Percentiles rank a stretch among this genome's conserved stretches.
phyloP scores from a whole-genome alignment of 2,888 invertebrate species.

The Calameuta idolon region DNA sequence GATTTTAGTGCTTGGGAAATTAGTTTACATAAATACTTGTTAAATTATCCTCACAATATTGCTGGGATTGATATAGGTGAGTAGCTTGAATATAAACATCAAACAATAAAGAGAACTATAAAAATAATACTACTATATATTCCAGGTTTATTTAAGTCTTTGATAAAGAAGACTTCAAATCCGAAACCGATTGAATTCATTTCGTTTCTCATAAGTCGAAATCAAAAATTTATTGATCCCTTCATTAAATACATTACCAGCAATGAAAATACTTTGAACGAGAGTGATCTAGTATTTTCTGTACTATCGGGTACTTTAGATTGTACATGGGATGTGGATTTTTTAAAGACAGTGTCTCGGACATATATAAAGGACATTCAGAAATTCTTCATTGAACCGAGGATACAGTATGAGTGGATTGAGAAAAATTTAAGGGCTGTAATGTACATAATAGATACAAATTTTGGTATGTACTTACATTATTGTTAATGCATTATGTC shows the following conservation, averaged over 20 bases:
- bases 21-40: slow-evolving; percentile 71
- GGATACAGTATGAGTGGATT: slow-evolving; percentile 43
- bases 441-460: slow-evolving; percentile 69
- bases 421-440: slow-evolving; percentile 72
- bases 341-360: slow-evolving; percentile 71
- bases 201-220: slow-evolving; percentile 71
- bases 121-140: slow-evolving; percentile 10
- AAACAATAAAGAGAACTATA: no score
- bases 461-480: slow-evolving; percentile 43
- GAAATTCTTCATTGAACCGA: slow-evolving; percentile 63
- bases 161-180: slow-evolving; percentile 41
- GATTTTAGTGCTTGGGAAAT: slow-evolving; percentile 70
- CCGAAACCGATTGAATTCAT: slow-evolving; percentile 71
- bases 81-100: slow-evolving; percentile 52
- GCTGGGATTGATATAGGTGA: slow-evolving; percentile 68
- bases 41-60: slow-evolving; percentile 73
- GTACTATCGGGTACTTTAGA: slow-evolving; percentile 68
- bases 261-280: slow-evolving; percentile 68
- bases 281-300: slow-evolving; percentile 76
- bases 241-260: slow-evolving; percentile 68
- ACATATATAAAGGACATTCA: slow-evolving; percentile 74
- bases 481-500: neutral
- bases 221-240: slow-evolving; percentile 67
- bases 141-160: slow-evolving; percentile 43
- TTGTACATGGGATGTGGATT: slow-evolving; percentile 65